Conservation (phyloP, 2,888 invertebrate species). For the Phortica magna region DNA sequence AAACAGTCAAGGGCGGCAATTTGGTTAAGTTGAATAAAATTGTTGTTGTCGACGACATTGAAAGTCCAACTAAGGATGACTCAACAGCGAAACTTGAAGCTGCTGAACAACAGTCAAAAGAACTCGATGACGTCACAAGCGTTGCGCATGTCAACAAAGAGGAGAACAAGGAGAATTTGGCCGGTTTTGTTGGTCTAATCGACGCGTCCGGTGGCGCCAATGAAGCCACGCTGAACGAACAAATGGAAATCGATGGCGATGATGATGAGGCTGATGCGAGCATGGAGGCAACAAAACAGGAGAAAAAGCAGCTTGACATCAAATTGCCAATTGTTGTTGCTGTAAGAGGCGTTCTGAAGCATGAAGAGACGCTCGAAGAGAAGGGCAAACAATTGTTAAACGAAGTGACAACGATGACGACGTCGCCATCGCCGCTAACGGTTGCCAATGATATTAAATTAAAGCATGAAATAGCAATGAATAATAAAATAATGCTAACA, state of each 20-base stretch:
- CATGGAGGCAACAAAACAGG: no score
- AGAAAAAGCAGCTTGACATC: no score
- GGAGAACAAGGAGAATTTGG: constrained; percentile 33
- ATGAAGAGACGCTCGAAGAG: no score
- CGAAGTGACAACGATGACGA: constrained; percentile 33
- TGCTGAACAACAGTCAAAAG: not conserved
- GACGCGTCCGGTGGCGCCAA: not conserved
- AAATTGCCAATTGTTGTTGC: no score
- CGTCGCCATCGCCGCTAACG: constrained; percentile 35
- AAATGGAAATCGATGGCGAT: not conserved
- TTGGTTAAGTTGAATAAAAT: constrained; percentile 43
- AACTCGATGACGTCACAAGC: not conserved
- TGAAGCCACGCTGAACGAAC: constrained; percentile 24
- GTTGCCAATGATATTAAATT: constrained; percentile 3
- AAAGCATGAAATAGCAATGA: not conserved
- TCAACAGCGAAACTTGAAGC: constrained; percentile 24
- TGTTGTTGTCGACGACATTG: constrained; percentile 38
- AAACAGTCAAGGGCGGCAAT: not conserved
- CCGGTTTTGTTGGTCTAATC: constrained; percentile 29
- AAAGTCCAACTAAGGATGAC: constrained; percentile 42
- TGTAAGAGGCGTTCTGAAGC: no score
- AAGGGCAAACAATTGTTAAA: no score
- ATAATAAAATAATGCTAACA: not conserved
- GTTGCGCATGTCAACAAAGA: not conserved
- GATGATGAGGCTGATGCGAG: not conserved